Base-by-base conservation (phyloP, 2,888 invertebrate genomes). In the Julus scanicus region DNA sequence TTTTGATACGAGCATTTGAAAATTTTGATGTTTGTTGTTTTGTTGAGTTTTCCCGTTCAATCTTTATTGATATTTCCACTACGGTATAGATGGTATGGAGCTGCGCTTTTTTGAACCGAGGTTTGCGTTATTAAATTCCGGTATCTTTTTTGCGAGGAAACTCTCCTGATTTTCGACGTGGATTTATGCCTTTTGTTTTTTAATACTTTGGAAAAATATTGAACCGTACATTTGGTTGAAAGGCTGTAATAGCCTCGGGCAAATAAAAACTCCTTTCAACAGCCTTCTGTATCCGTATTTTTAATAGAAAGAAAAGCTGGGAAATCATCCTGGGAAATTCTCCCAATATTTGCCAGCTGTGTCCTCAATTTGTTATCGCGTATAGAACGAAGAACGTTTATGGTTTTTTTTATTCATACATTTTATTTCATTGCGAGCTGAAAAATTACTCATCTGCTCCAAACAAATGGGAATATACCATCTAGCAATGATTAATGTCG, bases 261-360 rank as follows among this genome's bases (percentile, higher is more conserved):
- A 80, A 80, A 80, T 80, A 80, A 80, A 80, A 80, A 80, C 37
- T 80, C 80, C 80, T 80, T 80, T 80, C 80, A 80, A 80, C 80
- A 80, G 37, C 80, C 80, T n/a, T 20, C 20, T 63, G 80, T 80
- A 80, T 80, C 15, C 63, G 63, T 63, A 63, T 63, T 63, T 37
- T 80, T 80, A 80, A 80, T 80, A 80, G 80, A 80, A 80, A 80
- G 80, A 80, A 80, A 80, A 80, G 80, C 80, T 80, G 37, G 37
- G 15, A 80, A 80, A 80, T 80, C 80, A 80, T 80, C 80, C 80
- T 80, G 80, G 80, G 80, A 80, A 80, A 80, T 80, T 80, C 80
- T 39, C 80, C 80, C 80, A 80, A 80, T 80, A 80, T 80, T 80
- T 80, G 80, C 80, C 80, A 80, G 80, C 37, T 80, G 80, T 80